These are phyloP conservation scores for Muscina levida DNA, from an alignment of 2,888 invertebrate genomes.

Conservation along the genomic window DNA sequence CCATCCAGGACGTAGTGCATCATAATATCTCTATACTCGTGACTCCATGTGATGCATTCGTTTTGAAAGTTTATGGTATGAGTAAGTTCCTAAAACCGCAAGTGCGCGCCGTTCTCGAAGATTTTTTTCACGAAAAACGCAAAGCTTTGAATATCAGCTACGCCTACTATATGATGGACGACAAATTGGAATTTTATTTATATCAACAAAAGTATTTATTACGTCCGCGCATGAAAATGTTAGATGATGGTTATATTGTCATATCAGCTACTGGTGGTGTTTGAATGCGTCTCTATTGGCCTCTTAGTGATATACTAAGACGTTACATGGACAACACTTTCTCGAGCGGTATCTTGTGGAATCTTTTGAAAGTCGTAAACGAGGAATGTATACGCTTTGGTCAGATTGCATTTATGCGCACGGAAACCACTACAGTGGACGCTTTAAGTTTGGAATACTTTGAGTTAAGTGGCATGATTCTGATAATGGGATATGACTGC, in stretches of 20 bases:
- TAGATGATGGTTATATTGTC: background rate
- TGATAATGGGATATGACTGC: background rate
- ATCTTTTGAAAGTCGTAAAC: background rate
- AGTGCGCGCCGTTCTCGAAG: background rate
- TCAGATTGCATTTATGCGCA: background rate
- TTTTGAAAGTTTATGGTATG: background rate
- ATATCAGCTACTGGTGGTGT: background rate
- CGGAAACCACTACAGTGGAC: background rate
- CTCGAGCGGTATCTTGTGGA: background rate
- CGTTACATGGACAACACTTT: background rate
- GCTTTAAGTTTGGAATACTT: slow-evolving; percentile 7
- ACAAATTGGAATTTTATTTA: background rate
- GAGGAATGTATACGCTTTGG: background rate
- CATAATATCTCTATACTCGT: background rate
- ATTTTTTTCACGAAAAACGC: background rate
- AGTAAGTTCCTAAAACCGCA: background rate
- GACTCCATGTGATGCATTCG: background rate
- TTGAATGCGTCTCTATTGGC: slow-evolving; percentile 5
- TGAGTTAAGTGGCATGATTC: background rate
- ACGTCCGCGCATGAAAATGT: background rate
- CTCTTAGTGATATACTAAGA: background rate
- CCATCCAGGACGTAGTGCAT: background rate
- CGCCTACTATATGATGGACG: background rate
- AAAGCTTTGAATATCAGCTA: background rate
- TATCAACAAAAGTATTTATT: slow-evolving; percentile 11